These are phyloP conservation scores for Delphinapterus leucas DNA, from an alignment of 2,113 vertebrate genomes.

Conservation along the genomic window DNA sequence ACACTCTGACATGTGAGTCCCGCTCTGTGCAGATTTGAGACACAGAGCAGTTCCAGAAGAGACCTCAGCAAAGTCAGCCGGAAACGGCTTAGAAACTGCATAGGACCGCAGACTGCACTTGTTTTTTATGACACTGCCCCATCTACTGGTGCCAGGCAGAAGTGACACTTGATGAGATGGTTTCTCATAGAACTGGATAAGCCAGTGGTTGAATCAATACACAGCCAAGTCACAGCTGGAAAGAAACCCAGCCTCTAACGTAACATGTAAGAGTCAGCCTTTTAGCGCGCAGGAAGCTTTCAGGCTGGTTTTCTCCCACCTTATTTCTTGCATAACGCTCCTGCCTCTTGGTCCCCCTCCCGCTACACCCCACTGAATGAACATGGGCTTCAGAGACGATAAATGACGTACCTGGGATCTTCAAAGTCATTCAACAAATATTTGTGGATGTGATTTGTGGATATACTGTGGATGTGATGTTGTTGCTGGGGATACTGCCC, in stretches of 20 bases:
- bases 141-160: constrained; percentile 76
- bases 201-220: not conserved
- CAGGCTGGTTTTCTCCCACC: not conserved
- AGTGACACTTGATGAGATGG: constrained; percentile 51
- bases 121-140: constrained; percentile 70
- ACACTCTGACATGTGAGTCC: constrained; percentile 59
- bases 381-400: not conserved
- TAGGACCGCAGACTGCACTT: not conserved
- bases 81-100: not conserved
- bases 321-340: not conserved
- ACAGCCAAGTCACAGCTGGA: not conserved
- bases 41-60: not conserved
- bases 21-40: not conserved
- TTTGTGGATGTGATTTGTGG: not conserved
- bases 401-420: not conserved
- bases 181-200: not conserved
- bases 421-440: constrained; percentile 21
- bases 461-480: not conserved
- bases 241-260: not conserved
- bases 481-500: not conserved
- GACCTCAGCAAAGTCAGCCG: not conserved
- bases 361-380: not conserved
- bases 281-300: not conserved
- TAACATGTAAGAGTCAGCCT: not conserved
- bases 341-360: not conserved